Evolutionary conservation across 2,888 invertebrate species (phyloP), one percentile per base, ranked within the genome.

Genomic region (Coecobrya sp.): DNA sequence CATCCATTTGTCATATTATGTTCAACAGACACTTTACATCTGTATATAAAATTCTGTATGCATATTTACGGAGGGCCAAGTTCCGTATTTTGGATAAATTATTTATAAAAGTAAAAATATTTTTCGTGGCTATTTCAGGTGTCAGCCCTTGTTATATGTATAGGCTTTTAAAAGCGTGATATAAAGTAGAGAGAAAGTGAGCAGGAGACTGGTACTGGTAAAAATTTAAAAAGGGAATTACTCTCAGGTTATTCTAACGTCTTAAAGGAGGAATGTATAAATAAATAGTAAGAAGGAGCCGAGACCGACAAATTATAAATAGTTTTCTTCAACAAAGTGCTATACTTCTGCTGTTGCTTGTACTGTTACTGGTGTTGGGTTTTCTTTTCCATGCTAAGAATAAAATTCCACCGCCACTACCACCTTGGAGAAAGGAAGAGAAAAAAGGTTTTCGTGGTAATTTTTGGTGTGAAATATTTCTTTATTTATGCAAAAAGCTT

Each of bases 381-480:
- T n/a, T n/a, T n/a, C n/a, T n/a, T n/a, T n/a, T n/a, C n/a, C n/a
- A n/a, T n/a, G n/a, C n/a, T n/a, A n/a, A n/a, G n/a, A n/a, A n/a
- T n/a, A n/a, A n/a, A n/a, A n/a, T n/a, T n/a, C n/a, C n/a, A n/a
- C n/a, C n/a, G n/a, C n/a, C 22, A 11, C 59, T 59, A 19, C 22
- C 59, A 5, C 16, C 2, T n/a, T 27, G 84, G 19, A 4, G 45
- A 42, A 70, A n/a, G 70, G 4, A 42, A 10, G 42, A 49, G 49
- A 49, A 49, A 49, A 22, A n/a, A 36, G 13, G 30, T 70, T 2
- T 0, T n/a, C 30, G 30, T 5, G 25, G 86, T 70, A 86, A 76
- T 86, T 86, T 86, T 52, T 59, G 30, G 76, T 86, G 86, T 76
- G 76, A 86, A 86, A 86, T 73, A 86, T 55, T 86, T 36, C 45